A percentile compares a stretch with the other conserved stretches of the same genome.
These are phyloP conservation scores for Anodontia alba DNA, from an alignment of 2,888 invertebrate genomes.

Conservation along the genomic window DNA sequence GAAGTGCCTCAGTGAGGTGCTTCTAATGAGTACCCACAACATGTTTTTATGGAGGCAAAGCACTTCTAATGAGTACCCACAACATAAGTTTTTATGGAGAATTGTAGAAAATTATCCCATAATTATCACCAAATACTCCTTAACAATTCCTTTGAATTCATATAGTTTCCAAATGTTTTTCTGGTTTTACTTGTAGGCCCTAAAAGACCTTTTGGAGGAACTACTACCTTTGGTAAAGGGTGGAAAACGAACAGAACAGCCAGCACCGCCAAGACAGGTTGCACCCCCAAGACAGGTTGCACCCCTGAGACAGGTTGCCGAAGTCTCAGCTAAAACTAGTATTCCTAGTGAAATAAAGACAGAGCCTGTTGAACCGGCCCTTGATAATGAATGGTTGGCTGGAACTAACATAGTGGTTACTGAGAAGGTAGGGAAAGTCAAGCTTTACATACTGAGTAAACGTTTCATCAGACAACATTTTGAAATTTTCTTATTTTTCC, in stretches of 20 bases:
- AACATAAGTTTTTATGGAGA: too few relatives aligned
- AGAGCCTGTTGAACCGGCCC: conserved; percentile 28
- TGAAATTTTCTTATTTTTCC: too few relatives aligned
- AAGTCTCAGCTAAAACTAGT: conserved; percentile 52
- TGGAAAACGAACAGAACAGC: neutral
- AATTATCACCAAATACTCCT: too few relatives aligned
- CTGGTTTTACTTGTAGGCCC: conserved; percentile 51
- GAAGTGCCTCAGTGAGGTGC: too few relatives aligned
- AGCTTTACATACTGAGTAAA: too few relatives aligned
- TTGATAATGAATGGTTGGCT: conserved; percentile 69
- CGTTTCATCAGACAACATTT: too few relatives aligned
- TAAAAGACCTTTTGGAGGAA: conserved; percentile 69
- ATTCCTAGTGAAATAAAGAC: conserved; percentile 28
- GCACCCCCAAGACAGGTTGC: neutral
- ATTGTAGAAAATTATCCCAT: too few relatives aligned
- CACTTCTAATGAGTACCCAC: too few relatives aligned
- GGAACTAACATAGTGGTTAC: conserved; percentile 70
- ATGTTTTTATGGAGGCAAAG: too few relatives aligned
- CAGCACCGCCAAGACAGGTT: conserved; percentile 36
- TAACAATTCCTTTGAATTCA: too few relatives aligned
- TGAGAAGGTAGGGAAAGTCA: conserved; percentile 59
- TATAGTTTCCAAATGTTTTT: too few relatives aligned
- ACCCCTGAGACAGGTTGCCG: conserved; percentile 32
- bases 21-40: too few relatives aligned
- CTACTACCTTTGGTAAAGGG: conserved; percentile 50